phyloP scores from a whole-genome alignment of 1,140 invertebrate species.

The Musca vetustissima region DNA sequence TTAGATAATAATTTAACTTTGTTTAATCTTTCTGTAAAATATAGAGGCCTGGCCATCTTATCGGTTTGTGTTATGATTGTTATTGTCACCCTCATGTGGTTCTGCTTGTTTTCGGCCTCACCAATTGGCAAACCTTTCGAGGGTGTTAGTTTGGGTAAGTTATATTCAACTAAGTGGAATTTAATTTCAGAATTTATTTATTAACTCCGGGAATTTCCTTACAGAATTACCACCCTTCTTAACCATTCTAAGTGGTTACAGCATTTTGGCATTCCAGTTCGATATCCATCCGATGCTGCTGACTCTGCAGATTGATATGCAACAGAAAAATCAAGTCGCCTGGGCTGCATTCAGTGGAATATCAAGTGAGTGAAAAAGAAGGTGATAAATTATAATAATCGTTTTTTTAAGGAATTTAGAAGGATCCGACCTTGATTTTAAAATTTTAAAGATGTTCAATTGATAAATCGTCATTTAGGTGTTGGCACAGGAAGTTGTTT shows the following conservation, averaged over 20 bases:
- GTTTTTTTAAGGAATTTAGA: too few species aligned
- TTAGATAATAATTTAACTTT: neutral
- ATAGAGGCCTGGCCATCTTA: constrained; percentile 62
- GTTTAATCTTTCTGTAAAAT: constrained; percentile 1
- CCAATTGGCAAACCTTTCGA: constrained; percentile 44
- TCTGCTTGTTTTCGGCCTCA: constrained; percentile 41
- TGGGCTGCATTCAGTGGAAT: constrained; percentile 68
- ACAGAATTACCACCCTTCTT: constrained; percentile 52
- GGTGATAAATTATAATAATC: constrained; percentile 1
- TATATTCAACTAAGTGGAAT: neutral
- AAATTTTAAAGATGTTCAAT: too few species aligned
- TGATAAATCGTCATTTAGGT: too few species aligned
- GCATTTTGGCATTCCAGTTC: constrained; percentile 72
- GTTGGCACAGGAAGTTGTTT: too few species aligned
- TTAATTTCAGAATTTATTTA: neutral
- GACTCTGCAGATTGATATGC: constrained; percentile 80
- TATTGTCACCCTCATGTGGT: constrained; percentile 62
- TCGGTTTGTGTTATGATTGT: constrained; percentile 62
- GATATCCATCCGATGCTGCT: constrained; percentile 78
- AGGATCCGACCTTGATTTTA: too few species aligned
- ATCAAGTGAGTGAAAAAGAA: constrained; percentile 56
- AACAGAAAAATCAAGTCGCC: constrained; percentile 65
- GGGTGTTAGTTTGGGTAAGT: constrained; percentile 41
- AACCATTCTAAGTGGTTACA: constrained; percentile 59
- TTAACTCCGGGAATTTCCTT: neutral